Conservation (phyloP, 2,113 vertebrate species). For the Heteronetta atricapilla region DNA sequence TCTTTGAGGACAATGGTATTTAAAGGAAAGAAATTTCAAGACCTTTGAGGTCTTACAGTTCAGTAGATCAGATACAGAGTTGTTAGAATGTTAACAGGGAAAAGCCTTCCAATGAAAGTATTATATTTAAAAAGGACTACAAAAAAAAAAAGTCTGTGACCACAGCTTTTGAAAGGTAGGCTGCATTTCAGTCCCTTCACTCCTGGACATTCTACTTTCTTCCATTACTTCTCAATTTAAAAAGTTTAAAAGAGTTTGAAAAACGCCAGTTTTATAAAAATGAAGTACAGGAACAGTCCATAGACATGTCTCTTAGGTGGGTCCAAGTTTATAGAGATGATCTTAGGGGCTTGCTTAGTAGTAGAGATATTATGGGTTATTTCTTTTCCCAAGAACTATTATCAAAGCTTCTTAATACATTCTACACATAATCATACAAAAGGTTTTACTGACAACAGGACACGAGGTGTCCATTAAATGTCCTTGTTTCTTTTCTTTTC, state of each 20-base stretch:
- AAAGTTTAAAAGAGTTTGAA: neutral
- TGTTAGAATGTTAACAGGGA: constrained; percentile 22
- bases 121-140: neutral
- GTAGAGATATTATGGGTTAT: neutral
- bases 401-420: neutral
- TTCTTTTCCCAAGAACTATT: neutral
- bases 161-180: neutral
- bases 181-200: neutral
- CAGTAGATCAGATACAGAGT: constrained; percentile 13
- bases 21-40: constrained; percentile 32
- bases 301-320: neutral
- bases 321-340: neutral
- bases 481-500: neutral
- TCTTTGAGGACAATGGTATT: constrained; percentile 1
- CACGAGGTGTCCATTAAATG: neutral
- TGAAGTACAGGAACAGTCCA: neutral
- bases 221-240: constrained; percentile 21
- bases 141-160: neutral
- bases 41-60: neutral
- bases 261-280: neutral
- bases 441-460: neutral
- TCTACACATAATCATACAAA: neutral
- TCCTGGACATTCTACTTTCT: neutral
- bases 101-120: neutral
- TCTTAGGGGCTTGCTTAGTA: neutral